Evolutionary conservation across 2,113 vertebrate species (phyloP).

Genomic region (Origma solitaria): DNA sequence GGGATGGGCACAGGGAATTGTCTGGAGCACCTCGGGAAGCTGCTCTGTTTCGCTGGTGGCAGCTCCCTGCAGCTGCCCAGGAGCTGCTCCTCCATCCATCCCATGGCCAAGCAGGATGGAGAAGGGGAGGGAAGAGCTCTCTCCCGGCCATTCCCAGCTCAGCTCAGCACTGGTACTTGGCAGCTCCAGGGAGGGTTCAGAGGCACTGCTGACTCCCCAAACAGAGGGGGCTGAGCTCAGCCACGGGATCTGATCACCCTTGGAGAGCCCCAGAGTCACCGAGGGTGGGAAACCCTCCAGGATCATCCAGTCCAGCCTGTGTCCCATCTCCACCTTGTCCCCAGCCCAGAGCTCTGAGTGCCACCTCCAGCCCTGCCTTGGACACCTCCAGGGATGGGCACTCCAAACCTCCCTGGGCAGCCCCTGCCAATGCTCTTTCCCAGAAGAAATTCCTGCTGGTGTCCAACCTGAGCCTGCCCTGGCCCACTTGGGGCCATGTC

Average conservation of each 20-base stretch:
- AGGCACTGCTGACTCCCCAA: not conserved
- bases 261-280: too few species aligned
- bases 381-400: not conserved
- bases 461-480: not conserved
- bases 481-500: fast-evolving
- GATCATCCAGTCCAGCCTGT: fast-evolving
- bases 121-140: not conserved
- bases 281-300: not conserved
- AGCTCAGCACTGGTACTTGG: fast-evolving
- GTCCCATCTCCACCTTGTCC: not conserved
- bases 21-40: not conserved
- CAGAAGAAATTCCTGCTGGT: not conserved
- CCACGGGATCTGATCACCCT: not conserved
- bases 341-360: not conserved
- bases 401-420: not conserved
- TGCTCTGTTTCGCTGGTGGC: not conserved
- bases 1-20: not conserved
- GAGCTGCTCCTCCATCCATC: not conserved
- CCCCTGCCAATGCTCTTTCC: not conserved
- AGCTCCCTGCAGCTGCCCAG: not conserved
- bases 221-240: not conserved
- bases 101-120: not conserved
- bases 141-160: not conserved
- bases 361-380: not conserved
- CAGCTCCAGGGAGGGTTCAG: not conserved